Percentiles rank a stretch among this genome's conserved stretches.
Evolutionary conservation across 2,113 vertebrate genomes (phyloP).

Genomic region (Cisticola juncidis): DNA sequence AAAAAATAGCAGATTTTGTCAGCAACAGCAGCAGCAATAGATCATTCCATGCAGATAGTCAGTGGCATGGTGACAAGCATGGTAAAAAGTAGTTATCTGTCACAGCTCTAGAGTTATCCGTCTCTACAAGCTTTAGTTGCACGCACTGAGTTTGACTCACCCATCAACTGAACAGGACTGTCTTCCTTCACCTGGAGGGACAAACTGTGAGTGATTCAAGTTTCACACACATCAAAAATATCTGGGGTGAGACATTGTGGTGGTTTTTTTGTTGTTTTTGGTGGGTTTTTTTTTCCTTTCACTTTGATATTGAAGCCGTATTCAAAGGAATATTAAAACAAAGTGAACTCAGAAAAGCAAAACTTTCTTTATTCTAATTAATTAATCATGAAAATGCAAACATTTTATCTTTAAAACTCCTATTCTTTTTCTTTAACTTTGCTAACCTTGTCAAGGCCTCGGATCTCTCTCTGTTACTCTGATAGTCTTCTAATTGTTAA

Average conservation of each 20-base stretch:
- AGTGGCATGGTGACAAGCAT: conserved; percentile 18
- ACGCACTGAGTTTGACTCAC: not conserved
- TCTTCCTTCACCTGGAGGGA: not conserved
- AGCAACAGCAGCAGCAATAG: conserved; percentile 36
- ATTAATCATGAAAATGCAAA: not conserved
- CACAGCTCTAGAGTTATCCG: not conserved
- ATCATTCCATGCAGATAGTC: conserved; percentile 1
- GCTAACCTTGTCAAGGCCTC: not conserved
- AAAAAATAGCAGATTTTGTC: not conserved
- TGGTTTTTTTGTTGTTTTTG: accelerated
- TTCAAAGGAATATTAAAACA: not conserved
- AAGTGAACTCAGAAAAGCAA: not conserved
- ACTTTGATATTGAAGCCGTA: not conserved
- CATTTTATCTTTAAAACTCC: not conserved
- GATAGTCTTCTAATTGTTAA: not conserved
- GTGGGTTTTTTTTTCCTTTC: not conserved
- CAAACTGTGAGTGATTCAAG: not conserved
- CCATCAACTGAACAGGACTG: not conserved
- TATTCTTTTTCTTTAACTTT: not conserved
- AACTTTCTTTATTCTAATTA: not conserved
- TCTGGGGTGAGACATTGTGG: not conserved
- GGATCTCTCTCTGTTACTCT: not conserved
- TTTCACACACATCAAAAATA: not conserved
- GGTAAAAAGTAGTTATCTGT: not conserved
- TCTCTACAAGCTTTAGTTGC: not conserved